A percentile compares a stretch with the other conserved stretches of the same genome.
Conservation (phyloP, 2,888 invertebrate species). For the Pegoplata infirma region DNA sequence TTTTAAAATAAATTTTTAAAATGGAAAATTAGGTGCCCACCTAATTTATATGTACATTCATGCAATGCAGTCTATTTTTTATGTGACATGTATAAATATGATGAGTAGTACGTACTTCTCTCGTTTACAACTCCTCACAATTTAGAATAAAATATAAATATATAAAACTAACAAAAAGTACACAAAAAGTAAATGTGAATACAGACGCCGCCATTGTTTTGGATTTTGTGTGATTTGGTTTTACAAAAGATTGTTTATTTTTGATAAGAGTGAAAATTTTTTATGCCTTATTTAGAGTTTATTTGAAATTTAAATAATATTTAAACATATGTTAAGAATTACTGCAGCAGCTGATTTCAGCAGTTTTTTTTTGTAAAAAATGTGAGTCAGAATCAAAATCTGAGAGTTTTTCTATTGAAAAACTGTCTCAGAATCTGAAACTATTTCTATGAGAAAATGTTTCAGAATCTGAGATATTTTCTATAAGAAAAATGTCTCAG, state of each 20-base stretch:
- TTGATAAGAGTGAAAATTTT: slow-evolving; percentile 55
- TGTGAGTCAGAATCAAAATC: too few relatives aligned
- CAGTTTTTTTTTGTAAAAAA: too few relatives aligned
- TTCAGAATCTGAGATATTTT: too few relatives aligned
- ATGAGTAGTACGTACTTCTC: slow-evolving; percentile 45
- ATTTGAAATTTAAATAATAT: background rate
- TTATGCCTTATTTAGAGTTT: slow-evolving; percentile 47
- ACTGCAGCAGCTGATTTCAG: too few relatives aligned
- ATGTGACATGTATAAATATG: slow-evolving; percentile 35
- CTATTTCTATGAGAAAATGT: too few relatives aligned
- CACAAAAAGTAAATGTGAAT: slow-evolving; percentile 38
- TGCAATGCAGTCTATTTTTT: background rate
- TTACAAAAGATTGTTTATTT: slow-evolving; percentile 42
- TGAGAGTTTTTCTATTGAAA: too few relatives aligned
- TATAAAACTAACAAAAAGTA: background rate
- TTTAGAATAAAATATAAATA: slow-evolving; percentile 8
- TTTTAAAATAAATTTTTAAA: too few relatives aligned
- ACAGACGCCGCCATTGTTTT: slow-evolving; percentile 57
- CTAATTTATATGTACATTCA: too few relatives aligned
- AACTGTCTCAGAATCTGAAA: too few relatives aligned
- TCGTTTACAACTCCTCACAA: slow-evolving; percentile 47
- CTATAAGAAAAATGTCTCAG: too few relatives aligned
- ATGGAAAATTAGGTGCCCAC: background rate
- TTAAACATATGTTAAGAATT: too few relatives aligned
- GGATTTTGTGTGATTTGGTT: background rate